Percentiles rank a stretch among this genome's conserved stretches.
Conservation (phyloP, 2,113 vertebrate genomes). For the Vidua chalybeata region DNA sequence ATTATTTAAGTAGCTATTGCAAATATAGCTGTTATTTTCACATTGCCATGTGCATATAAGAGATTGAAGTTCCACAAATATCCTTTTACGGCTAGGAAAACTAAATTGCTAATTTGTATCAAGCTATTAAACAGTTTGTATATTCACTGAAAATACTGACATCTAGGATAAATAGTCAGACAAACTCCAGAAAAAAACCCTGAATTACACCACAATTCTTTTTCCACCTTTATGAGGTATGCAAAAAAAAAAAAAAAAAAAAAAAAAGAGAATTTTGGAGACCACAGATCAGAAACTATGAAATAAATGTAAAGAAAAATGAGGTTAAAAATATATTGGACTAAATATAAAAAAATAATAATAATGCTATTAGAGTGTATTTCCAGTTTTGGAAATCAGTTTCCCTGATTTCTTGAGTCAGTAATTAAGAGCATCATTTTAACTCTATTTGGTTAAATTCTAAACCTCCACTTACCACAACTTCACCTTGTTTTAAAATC, state of each 20-base stretch:
- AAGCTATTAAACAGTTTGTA: background rate
- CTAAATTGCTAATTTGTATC: background rate
- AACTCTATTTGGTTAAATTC: background rate
- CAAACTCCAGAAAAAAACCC: background rate
- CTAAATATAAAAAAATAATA: background rate
- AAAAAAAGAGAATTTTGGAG: background rate
- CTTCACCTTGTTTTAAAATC: background rate
- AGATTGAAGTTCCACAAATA: background rate
- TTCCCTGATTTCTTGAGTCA: background rate
- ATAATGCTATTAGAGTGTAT: background rate
- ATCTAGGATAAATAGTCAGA: background rate
- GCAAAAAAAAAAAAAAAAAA: background rate
- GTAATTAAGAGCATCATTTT: background rate
- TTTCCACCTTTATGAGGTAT: background rate
- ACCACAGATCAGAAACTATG: background rate
- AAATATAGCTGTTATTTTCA: background rate
- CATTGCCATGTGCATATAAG: background rate
- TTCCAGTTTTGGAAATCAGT: background rate
- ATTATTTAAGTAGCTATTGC: background rate
- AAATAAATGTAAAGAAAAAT: background rate
- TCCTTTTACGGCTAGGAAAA: background rate
- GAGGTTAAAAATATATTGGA: background rate
- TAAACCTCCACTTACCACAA: background rate
- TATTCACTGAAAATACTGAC: background rate
- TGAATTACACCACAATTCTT: background rate